Base-by-base conservation (phyloP, 2,797 vertebrate genomes). In the Capromys pilorides region DNA sequence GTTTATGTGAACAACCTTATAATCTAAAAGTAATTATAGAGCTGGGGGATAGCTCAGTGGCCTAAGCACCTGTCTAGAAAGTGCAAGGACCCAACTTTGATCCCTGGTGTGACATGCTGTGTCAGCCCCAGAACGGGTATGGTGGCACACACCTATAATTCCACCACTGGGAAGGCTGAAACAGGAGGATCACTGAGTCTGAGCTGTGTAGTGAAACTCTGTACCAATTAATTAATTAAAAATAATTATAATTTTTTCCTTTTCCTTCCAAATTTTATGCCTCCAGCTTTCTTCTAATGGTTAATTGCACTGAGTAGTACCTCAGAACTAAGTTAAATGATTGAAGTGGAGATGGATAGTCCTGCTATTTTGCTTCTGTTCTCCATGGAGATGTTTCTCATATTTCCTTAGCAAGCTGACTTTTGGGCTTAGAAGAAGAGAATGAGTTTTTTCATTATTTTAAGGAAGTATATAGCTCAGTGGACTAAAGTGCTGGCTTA, bases 211-310 rank as follows among this genome's bases (percentile, higher is more conserved):
- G 45, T 45, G 45, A 45, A 45, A 45, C 45, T 45, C 45, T 45
- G 45, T 45, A 45, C 8, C 8, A 45, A 45, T 45, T 45, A 45
- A 45, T 45, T 45, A 45, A 45, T 57, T 57, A 57, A 57, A 92
- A 89, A 75, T 86, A 92, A 57, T 78, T 81, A 36, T 18, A 67
- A 64, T 87, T 79, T 77, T 89, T 41, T 80, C 19, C 78, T 82
- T 14, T 57, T 8, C 14, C 11, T 95, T 89, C 28, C 33, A 83
- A 41, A 26, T 82, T 61, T 83, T 92, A 71, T 73, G 41, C 19
- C 16, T 87, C 26, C 2, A 45, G 1, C 57, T 67, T 90, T 88
- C 6, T 57, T 54, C 39, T 62, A 49, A 26, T 57, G 36, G 61
- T 77, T 77, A 14, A 36, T 54, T 54, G 12, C 66, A 49, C 33